Evolutionary conservation across 1,140 invertebrate species (phyloP).

Genomic region (Oreohelix idahoensis): DNA sequence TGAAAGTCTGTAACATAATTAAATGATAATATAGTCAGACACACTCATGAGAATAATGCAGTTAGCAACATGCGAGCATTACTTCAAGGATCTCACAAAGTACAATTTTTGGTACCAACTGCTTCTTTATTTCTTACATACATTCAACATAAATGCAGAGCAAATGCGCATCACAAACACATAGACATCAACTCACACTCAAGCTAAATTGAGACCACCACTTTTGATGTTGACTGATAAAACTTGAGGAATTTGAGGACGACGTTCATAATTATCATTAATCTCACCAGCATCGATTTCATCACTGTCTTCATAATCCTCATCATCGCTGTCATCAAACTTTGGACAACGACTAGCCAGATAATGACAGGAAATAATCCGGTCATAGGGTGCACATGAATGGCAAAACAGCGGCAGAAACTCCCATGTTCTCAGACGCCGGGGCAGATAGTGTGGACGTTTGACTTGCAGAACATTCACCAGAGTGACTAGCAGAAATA

Average conservation of each 20-base stretch:
- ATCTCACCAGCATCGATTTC: not conserved
- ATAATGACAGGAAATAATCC: constrained; percentile 18
- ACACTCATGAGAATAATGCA: too few species aligned
- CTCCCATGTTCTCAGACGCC: constrained; percentile 74
- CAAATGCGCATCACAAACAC: too few species aligned
- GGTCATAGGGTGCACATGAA: not conserved
- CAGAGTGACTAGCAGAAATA: constrained; percentile 68
- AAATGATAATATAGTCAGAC: too few species aligned
- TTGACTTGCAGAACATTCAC: constrained; percentile 74
- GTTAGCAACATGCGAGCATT: too few species aligned
- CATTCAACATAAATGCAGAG: too few species aligned
- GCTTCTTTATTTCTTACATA: not conserved
- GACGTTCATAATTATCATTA: not conserved
- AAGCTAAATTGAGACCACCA: not conserved
- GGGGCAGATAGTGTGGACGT: constrained; percentile 72
- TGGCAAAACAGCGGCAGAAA: constrained; percentile 72
- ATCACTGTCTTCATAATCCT: not conserved
- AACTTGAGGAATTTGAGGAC: not conserved
- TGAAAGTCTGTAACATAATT: too few species aligned
- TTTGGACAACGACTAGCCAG: not conserved
- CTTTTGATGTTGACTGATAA: not conserved
- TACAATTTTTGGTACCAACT: too few species aligned
- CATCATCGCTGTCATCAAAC: not conserved
- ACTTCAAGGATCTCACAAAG: too few species aligned
- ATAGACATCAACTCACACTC: not conserved